A percentile compares a stretch with the other conserved stretches of the same genome.
phyloP scores from a whole-genome alignment of 2,888 invertebrate genomes.

The Hirtodrosophila trivittata region DNA sequence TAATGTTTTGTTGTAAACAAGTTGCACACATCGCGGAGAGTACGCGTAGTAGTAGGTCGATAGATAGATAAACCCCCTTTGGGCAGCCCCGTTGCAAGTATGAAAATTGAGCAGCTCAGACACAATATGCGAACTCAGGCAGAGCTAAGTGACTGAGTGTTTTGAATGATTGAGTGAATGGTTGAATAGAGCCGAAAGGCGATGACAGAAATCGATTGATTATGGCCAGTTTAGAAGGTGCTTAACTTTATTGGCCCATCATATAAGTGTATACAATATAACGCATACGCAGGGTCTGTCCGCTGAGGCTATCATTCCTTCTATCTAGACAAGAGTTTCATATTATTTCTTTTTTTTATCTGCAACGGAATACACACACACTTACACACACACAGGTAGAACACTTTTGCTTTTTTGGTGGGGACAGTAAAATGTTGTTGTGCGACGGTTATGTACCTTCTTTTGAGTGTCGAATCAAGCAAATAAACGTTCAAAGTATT shows the following conservation, averaged over 20 bases:
- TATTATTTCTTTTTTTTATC: constrained; percentile 35
- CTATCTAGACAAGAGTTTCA: constrained; percentile 66
- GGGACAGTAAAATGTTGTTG: constrained; percentile 56
- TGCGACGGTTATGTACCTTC: constrained; percentile 8
- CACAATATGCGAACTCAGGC: constrained; percentile 34
- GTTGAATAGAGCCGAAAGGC: constrained; percentile 3
- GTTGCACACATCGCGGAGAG: constrained; percentile 21
- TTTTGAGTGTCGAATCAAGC: constrained; percentile 43
- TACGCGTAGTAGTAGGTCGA: constrained; percentile 56
- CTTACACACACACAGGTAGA: constrained; percentile 20
- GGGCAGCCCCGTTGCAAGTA: neutral
- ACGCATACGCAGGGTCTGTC: constrained; percentile 62
- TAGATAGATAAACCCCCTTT: constrained; percentile 57
- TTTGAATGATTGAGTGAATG: constrained; percentile 18
- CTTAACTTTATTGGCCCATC: constrained; percentile 55
- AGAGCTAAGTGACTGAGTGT: constrained; percentile 18
- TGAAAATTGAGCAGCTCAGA: constrained; percentile 10
- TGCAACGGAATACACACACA: constrained; percentile 26
- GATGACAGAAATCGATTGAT: constrained; percentile 43
- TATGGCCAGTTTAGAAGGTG: constrained; percentile 51
- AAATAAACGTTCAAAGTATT: constrained; percentile 66
- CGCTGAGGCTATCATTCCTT: constrained; percentile 58
- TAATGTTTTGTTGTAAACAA: constrained; percentile 59
- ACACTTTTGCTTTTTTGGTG: constrained; percentile 59
- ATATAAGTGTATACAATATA: constrained; percentile 49